These are phyloP conservation scores for Diplosoma virens DNA, from an alignment of 23 tunicate species.

Conservation along the genomic window DNA sequence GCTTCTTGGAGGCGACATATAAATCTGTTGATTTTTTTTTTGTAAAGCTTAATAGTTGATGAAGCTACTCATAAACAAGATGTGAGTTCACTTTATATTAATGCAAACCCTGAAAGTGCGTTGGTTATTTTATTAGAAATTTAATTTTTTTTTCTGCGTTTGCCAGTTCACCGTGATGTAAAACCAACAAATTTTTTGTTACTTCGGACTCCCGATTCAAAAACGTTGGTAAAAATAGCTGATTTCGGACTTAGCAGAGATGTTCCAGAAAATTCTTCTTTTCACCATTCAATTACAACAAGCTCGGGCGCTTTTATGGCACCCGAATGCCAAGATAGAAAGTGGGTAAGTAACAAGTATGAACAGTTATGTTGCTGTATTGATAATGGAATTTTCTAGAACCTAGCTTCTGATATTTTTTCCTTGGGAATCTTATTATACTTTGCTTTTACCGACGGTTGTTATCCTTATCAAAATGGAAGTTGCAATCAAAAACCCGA, in stretches of 20 bases:
- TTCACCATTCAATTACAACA: background rate
- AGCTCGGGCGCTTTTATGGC: conserved; percentile 34
- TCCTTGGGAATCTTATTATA: conserved; percentile 27
- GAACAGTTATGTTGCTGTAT: background rate
- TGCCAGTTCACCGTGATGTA: conserved; percentile 24
- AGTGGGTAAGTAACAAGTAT: background rate
- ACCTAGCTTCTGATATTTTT: conserved; percentile 28
- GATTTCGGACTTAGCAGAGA: conserved; percentile 43
- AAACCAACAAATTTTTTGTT: conserved; percentile 21
- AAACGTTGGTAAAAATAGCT: conserved; percentile 22
- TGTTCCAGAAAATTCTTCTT: background rate
- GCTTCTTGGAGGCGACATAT: too few species aligned
- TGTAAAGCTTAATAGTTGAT: too few species aligned
- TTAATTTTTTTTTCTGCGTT: background rate
- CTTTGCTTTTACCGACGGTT: conserved; percentile 4
- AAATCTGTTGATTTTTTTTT: too few species aligned
- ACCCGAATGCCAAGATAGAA: conserved; percentile 20
- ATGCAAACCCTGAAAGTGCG: too few species aligned
- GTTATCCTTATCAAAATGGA: too few species aligned
- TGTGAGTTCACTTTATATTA: too few species aligned
- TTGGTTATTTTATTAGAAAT: background rate
- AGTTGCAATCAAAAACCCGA: too few species aligned
- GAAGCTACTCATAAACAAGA: too few species aligned
- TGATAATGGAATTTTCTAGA: background rate
- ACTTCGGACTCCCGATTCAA: background rate